Evolutionary conservation across 2,113 vertebrate species (phyloP), one percentile per base, ranked within the genome.

Genomic region (Setophaga coronata): DNA sequence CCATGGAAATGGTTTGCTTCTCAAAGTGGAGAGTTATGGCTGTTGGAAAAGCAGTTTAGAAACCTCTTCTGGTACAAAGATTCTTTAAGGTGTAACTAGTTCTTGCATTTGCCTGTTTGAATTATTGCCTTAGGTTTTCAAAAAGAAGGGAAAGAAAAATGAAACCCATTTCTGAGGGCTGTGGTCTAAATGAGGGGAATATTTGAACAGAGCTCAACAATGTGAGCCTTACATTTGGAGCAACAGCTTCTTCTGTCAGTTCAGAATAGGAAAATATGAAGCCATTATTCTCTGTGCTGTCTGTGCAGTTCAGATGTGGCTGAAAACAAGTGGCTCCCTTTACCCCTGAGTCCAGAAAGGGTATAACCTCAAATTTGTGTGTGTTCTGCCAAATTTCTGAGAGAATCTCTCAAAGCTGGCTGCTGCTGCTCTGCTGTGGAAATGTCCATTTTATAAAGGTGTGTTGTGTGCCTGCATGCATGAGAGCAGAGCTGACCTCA

Each of bases 371-470:
- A 0, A 28, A 42, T 86, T 43, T 89, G 24, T n/a, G 18, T 70
- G 38, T 56, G 26, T n/a, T n/a, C n/a, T n/a, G n/a, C n/a, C n/a
- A n/a, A n/a, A n/a, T n/a, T n/a, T n/a, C n/a, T n/a, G n/a, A n/a
- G n/a, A n/a, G n/a, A n/a, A n/a, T n/a, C 58, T 83, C 66, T 33
- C 47, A 18, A 42, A 74, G 23, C n/a, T 62, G 56, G 53, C 66
- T 93, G 4, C 64, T 89, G 42, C 71, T 83, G 42, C 71, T 83
- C 34, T 83, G 66, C 62, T 83, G 58, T 80, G 82, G 72, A 81
- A 92, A 78, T 2, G 4, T 85, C 24, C 8, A 1, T 58, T 88
- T 83, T 57, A 23, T 34, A 14, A 38, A 84, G 38, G 54, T 67
- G 23, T 71, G 78, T 54, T 34, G 31, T 65, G 62, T 96, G 56